Percentiles rank a stretch among this genome's conserved stretches.
These are phyloP conservation scores for Dendrocopos noguchii DNA, from an alignment of 2,113 vertebrate genomes.

Conservation along the genomic window DNA sequence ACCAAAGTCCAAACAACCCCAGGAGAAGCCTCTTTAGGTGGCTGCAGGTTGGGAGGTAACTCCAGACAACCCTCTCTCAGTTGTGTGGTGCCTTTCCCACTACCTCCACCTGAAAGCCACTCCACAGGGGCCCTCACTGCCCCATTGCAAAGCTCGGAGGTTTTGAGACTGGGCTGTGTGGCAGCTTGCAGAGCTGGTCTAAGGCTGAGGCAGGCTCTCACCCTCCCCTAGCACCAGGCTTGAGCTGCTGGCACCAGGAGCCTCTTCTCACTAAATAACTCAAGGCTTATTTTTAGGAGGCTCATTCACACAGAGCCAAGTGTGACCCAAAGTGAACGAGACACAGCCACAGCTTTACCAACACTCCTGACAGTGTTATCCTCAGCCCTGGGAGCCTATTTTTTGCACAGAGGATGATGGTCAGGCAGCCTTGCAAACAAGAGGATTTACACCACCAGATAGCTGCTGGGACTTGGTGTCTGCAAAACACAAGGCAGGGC, in stretches of 20 bases:
- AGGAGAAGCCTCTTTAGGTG: neutral
- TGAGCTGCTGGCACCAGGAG: neutral
- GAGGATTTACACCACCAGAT: neutral
- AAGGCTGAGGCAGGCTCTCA: neutral
- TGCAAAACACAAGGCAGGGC: neutral
- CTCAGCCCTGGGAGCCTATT: neutral
- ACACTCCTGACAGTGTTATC: neutral
- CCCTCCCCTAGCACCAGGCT: neutral
- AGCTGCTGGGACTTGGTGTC: neutral
- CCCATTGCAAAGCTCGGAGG: fast-evolving
- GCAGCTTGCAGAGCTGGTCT: neutral
- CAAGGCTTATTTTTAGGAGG: neutral
- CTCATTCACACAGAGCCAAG: constrained; percentile 21
- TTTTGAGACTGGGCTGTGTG: fast-evolving
- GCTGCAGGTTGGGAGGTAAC: neutral
- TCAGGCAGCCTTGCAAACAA: neutral
- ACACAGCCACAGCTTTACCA: constrained; percentile 6
- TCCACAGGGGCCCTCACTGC: neutral
- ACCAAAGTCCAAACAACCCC: too few species aligned
- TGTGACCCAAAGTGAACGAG: neutral
- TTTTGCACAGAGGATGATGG: neutral
- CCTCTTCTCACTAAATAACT: neutral
- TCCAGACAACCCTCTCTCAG: neutral
- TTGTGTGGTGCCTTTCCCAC: too few species aligned
- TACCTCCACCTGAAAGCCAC: neutral